Evolutionary conservation across 2,888 invertebrate genomes (phyloP).

Genomic region (Carcina quercana): DNA sequence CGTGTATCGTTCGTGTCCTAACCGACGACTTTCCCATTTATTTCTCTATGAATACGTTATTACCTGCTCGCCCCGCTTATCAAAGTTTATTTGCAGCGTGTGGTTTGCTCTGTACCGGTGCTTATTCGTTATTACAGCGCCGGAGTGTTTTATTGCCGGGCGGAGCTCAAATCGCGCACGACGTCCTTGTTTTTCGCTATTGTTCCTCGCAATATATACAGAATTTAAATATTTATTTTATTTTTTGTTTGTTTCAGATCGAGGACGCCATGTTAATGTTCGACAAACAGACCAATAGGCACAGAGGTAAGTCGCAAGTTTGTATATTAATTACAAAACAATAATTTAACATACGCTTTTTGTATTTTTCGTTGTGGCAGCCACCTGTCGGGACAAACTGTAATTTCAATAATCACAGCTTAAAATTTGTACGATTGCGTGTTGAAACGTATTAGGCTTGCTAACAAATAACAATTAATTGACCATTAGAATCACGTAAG

Average conservation of each 20-base stretch:
- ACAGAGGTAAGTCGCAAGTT: conserved; percentile 87
- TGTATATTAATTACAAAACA: not conserved
- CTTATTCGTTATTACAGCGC: conserved; percentile 73
- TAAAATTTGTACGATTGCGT: conserved; percentile 24
- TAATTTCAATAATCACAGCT: conserved; percentile 20
- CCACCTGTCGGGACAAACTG: conserved; percentile 2
- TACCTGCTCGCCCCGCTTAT: conserved; percentile 74
- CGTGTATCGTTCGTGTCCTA: conserved; percentile 69
- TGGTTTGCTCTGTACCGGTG: conserved; percentile 73
- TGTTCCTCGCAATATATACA: conserved; percentile 48
- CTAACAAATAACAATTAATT: conserved; percentile 24
- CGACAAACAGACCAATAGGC: conserved; percentile 99
- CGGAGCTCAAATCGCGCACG: conserved; percentile 64
- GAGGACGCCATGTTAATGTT: conserved; percentile 99
- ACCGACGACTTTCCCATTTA: conserved; percentile 74
- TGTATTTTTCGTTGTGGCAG: too few relatives aligned
- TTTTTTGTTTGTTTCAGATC: conserved; percentile 86
- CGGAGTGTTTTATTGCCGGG: conserved; percentile 72
- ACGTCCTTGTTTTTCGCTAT: conserved; percentile 63
- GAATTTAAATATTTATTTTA: conserved; percentile 54
- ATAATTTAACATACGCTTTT: too few relatives aligned
- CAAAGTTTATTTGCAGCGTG: conserved; percentile 75
- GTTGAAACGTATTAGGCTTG: conserved; percentile 20
- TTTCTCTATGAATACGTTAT: conserved; percentile 76
- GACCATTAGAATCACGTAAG: conserved; percentile 23